Evolutionary conservation across 1,140 invertebrate species (phyloP).

Genomic region (Littorina saxatilis): DNA sequence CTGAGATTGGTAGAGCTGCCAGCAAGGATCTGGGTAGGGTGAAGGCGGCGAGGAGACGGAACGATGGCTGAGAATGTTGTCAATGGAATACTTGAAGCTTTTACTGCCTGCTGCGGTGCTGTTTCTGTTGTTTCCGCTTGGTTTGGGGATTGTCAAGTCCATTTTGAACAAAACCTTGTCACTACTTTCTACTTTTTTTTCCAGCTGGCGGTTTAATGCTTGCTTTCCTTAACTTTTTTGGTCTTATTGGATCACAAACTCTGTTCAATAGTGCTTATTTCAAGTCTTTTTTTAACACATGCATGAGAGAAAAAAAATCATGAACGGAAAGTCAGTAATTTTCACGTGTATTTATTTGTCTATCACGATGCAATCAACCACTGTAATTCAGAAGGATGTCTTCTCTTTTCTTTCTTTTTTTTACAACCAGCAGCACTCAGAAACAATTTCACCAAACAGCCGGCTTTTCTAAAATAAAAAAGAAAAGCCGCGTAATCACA

Average conservation of each 20-base stretch:
- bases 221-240: neutral
- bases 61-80: constrained; percentile 29
- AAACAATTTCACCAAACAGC: too few species aligned
- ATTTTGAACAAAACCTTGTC: neutral
- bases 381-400: too few species aligned
- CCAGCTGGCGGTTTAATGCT: neutral
- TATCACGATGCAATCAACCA: too few species aligned
- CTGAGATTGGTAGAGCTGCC: neutral
- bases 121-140: neutral
- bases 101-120: neutral
- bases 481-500: too few species aligned
- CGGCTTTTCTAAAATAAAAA: too few species aligned
- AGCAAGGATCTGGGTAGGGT: neutral
- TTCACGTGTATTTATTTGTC: too few species aligned
- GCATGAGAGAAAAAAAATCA: too few species aligned
- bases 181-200: neutral
- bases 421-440: too few species aligned
- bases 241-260: neutral
- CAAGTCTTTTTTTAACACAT: neutral
- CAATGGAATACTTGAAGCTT: constrained; percentile 27
- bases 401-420: too few species aligned
- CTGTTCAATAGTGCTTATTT: neutral
- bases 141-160: constrained; percentile 21
- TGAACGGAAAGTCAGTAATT: too few species aligned
- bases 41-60: neutral